These are phyloP conservation scores for Leptopilina drosophilae DNA, from an alignment of 2,888 invertebrate genomes.

Conservation along the genomic window DNA sequence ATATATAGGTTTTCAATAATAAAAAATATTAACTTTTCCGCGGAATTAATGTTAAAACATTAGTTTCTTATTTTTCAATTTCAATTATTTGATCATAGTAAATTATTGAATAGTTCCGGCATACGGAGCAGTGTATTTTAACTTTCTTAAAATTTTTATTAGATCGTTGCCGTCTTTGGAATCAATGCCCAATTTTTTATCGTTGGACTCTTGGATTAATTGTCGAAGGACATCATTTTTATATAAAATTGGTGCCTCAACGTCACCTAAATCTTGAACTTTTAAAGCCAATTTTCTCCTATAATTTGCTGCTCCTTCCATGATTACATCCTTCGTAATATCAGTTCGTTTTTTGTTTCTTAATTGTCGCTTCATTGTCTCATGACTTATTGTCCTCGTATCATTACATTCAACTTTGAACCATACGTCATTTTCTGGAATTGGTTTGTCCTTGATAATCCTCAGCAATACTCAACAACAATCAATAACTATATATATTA, in stretches of 20 bases:
- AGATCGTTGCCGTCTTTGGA: too few species aligned
- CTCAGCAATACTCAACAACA: too few species aligned
- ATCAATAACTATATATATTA: too few species aligned
- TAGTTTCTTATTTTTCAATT: too few species aligned
- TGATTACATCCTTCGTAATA: not conserved
- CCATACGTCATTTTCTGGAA: not conserved
- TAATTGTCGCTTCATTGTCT: not conserved
- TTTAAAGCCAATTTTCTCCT: not conserved
- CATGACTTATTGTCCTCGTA: not conserved
- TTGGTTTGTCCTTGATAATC: not conserved
- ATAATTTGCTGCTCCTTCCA: not conserved
- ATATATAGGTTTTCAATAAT: too few species aligned
- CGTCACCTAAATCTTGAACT: not conserved
- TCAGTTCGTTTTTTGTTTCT: not conserved
- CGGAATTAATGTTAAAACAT: too few species aligned
- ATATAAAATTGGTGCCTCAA: conserved; percentile 8
- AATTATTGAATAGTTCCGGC: not conserved
- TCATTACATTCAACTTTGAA: not conserved
- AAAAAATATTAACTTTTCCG: too few species aligned
- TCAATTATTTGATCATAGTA: too few species aligned
- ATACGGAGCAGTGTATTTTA: not conserved
- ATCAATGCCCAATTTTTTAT: not conserved
- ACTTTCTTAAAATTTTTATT: not conserved
- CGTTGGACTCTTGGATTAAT: not conserved
- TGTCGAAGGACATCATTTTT: not conserved